phyloP scores from a whole-genome alignment of 2,888 invertebrate genomes.

The Creontiades dilutus region DNA sequence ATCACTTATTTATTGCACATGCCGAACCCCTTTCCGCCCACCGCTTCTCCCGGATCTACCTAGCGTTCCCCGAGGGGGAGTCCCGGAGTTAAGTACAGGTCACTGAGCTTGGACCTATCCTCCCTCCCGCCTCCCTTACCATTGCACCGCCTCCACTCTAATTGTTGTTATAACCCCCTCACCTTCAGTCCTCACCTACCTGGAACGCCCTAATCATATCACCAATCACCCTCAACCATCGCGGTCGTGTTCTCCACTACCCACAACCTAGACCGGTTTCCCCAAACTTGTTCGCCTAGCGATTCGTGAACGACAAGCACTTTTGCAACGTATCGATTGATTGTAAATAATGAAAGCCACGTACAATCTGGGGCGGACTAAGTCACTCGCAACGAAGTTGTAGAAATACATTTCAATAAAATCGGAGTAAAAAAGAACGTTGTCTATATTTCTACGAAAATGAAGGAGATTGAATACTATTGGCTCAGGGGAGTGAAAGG shows the following conservation, averaged over 20 bases:
- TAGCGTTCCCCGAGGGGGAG: neutral
- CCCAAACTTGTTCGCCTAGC: neutral
- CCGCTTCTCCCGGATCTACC: conserved; percentile 20
- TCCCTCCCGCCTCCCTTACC: neutral
- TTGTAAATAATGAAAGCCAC: no score
- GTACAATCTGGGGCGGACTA: no score
- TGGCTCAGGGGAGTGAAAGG: no score
- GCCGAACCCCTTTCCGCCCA: neutral
- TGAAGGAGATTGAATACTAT: no score
- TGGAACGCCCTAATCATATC: conserved; percentile 2
- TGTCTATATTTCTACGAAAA: no score
- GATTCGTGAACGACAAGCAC: neutral
- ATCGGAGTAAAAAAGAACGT: no score
- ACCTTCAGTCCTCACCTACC: no score
- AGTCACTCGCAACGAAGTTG: no score
- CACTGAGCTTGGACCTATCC: conserved; percentile 43
- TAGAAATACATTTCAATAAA: no score
- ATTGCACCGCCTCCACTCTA: neutral
- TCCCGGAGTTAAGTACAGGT: conserved; percentile 36
- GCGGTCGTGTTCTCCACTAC: conserved; percentile 12
- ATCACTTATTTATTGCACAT: conserved; percentile 31
- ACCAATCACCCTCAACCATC: neutral
- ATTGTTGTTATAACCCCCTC: no score
- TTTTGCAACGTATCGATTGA: no score
- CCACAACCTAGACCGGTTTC: neutral